Evolutionary conservation across 2,113 vertebrate genomes (phyloP), one percentile per base, ranked within the genome.

Genomic region (Cryptomyrus ogoouensis): DNA sequence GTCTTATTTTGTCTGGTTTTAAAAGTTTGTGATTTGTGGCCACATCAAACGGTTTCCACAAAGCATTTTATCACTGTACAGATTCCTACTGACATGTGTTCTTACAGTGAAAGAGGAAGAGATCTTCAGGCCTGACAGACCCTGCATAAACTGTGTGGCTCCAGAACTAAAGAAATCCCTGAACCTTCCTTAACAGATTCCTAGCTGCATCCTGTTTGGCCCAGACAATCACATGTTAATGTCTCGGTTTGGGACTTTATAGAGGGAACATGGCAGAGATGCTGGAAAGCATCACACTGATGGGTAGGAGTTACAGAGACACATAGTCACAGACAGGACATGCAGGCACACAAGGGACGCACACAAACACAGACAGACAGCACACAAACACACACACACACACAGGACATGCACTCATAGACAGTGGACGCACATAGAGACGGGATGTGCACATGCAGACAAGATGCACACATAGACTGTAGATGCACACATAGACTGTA

Each of bases 351-450:
- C n/a, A 66, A 19, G 2, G 19, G 46, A 89, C 44, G 74, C 88
- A 89, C 50, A 90, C 83, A 27, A 83, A 47, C 47, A 87, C 62
- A 89, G 52, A 91, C 87, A 74, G 46, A 27, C 9, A 66, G 62
- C n/a, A 27, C 2, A 12, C 24, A 10, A 9, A 12, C 62, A 66
- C 19, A 1, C n/a, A 27, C 8, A 27, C 24, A 56, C 52, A 56
- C 50, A 52, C 15, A 62, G n/a, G 62, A 58, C 56, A 66, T 12
- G 62, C 24, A 66, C 9, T 27, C n/a, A 66, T 12, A 27, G 58
- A 70, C 62, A 12, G 1, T 70, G 10, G 62, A 70, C 19, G 9
- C 62, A 27, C 9, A 66, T 3, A 66, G 2, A 31, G n/a, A 66
- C 62, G 0, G 10, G 5, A 27, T 27, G n/a, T n/a, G n/a, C 62